These are phyloP conservation scores for Argyresthia goedartella DNA, from an alignment of 2,888 invertebrate genomes.

Conservation along the genomic window DNA sequence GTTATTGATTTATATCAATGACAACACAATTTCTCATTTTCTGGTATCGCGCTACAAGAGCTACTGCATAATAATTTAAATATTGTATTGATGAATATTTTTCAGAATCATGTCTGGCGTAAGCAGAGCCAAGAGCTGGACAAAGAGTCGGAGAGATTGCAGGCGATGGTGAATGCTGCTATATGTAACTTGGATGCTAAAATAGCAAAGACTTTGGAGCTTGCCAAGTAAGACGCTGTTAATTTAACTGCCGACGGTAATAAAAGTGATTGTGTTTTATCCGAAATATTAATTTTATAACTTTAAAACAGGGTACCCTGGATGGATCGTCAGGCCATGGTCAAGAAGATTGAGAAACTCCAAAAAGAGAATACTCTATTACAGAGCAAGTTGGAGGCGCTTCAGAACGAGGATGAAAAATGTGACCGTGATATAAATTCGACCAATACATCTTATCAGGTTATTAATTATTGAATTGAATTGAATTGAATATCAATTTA, in stretches of 20 bases:
- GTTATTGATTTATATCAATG: too few species aligned
- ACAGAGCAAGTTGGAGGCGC: conserved; percentile 40
- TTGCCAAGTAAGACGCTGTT: conserved; percentile 35
- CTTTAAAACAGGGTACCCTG: conserved; percentile 39
- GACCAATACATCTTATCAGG: background rate
- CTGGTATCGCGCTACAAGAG: too few species aligned
- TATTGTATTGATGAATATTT: too few species aligned
- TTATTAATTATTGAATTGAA: conserved; percentile 1
- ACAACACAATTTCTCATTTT: too few species aligned
- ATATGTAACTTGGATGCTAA: conserved; percentile 32
- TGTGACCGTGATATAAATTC: background rate
- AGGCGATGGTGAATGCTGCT: conserved; percentile 26
- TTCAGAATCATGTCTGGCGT: conserved; percentile 24
- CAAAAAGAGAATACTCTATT: conserved; percentile 42
- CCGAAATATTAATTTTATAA: background rate
- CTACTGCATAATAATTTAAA: too few species aligned
- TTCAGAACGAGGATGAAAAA: conserved; percentile 1
- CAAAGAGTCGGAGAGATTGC: conserved; percentile 41
- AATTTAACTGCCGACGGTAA: too few species aligned
- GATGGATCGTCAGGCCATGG: conserved; percentile 45
- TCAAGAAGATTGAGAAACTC: conserved; percentile 40
- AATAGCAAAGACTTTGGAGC: conserved; percentile 34
- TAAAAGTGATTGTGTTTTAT: too few species aligned
- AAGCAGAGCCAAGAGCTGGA: conserved; percentile 42
- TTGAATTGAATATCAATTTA: too few species aligned